Evolutionary conservation across 2,888 invertebrate species (phyloP).

Genomic region (Anoplius nigerrimus): DNA sequence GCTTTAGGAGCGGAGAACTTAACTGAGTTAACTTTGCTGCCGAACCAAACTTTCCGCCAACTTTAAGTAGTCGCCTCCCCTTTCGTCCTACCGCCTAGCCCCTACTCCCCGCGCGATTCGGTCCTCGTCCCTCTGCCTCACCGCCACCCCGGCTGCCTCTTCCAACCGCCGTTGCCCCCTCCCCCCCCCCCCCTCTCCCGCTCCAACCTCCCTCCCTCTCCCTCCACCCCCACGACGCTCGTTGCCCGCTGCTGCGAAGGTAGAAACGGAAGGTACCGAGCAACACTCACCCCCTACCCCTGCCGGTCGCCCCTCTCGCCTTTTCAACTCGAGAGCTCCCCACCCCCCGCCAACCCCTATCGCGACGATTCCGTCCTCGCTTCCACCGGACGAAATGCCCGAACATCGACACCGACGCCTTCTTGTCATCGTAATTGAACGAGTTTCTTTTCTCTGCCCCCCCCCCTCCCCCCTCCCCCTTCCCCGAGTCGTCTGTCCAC

Average conservation of each 20-base stretch:
- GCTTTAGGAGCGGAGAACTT: constrained; percentile 71
- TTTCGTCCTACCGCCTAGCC: constrained; percentile 7
- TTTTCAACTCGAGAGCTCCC: background rate
- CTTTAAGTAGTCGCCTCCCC: constrained; percentile 70
- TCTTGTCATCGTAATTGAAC: constrained; percentile 56
- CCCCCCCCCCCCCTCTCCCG: constrained; percentile 23
- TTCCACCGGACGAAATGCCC: constrained; percentile 49
- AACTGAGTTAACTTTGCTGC: constrained; percentile 75
- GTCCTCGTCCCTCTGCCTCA: constrained; percentile 49
- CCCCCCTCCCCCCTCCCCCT: constrained; percentile 16
- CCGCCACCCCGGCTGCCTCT: constrained; percentile 11
- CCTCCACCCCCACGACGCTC: constrained; percentile 41
- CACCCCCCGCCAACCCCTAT: constrained; percentile 2
- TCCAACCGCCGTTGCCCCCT: too few relatives aligned
- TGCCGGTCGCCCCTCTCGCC: constrained; percentile 1
- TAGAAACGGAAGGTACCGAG: constrained; percentile 49
- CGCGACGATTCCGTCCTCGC: constrained; percentile 35
- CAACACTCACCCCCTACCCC: constrained; percentile 19
- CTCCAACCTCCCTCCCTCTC: constrained; percentile 11
- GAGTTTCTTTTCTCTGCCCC: constrained; percentile 42
- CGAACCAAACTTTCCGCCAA: constrained; percentile 73
- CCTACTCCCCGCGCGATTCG: constrained; percentile 24
- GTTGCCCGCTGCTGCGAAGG: constrained; percentile 31
- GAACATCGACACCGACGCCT: constrained; percentile 50
- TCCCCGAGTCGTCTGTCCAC: too few relatives aligned